Conservation (phyloP, 1,140 invertebrate genomes). For the Cylas formicarius region DNA sequence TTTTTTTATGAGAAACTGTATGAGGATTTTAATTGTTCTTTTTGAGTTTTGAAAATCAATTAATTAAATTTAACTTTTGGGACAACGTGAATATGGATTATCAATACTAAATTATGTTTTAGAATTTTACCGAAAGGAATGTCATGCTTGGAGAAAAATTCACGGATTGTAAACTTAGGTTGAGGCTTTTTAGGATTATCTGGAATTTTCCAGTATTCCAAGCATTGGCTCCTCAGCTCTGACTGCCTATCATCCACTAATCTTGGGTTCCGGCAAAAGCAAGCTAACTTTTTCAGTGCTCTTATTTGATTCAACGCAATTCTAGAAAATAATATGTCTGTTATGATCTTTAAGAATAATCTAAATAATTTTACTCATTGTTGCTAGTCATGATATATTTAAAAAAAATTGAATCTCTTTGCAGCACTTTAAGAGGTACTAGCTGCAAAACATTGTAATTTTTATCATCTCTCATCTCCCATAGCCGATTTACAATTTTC, state of each 20-base stretch:
- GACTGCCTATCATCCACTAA: conserved; percentile 66
- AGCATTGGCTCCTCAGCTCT: conserved; percentile 62
- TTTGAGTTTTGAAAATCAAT: conserved; percentile 15
- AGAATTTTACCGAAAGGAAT: too few species aligned
- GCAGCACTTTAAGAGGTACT: conserved; percentile 64
- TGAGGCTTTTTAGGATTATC: conserved; percentile 46
- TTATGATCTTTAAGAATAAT: neutral
- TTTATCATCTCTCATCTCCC: conserved; percentile 36
- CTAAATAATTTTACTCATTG: conserved; percentile 51
- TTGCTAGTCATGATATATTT: conserved; percentile 78
- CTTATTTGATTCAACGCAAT: conserved; percentile 69
- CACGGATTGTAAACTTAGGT: conserved; percentile 2
- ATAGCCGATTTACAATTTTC: conserved; percentile 57
- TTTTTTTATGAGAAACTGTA: too few species aligned
- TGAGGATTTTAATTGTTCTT: conserved; percentile 16
- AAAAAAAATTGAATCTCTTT: conserved; percentile 60
- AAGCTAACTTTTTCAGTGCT: conserved; percentile 71
- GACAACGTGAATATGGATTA: conserved; percentile 13
- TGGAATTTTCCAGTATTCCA: conserved; percentile 69
- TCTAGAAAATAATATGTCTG: conserved; percentile 36
- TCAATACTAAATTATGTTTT: too few species aligned
- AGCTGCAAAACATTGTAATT: conserved; percentile 52
- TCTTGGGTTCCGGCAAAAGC: conserved; percentile 64
- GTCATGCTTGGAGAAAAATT: neutral
- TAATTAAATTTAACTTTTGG: conserved; percentile 21